Evolutionary conservation across 2,113 vertebrate genomes (phyloP), one percentile per base, ranked within the genome.

Genomic region (Neolamprologus kungweensis): DNA sequence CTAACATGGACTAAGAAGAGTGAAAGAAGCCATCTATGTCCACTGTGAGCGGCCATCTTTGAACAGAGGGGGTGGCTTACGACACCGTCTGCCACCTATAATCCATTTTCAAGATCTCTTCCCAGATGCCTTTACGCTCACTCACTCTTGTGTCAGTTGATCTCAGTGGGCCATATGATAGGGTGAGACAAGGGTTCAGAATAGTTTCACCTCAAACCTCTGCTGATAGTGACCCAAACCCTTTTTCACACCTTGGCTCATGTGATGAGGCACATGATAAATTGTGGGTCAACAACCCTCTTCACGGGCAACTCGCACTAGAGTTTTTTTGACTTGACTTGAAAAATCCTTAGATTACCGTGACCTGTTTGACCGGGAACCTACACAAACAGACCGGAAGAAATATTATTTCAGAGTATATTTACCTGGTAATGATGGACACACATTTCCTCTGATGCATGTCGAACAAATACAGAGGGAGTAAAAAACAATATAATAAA

Each of bases 121-220:
- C 60, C 60, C 60, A 65, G 33, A 21, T 13, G 33, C 33, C 19
- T 65, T 13, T 8, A 13, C 4, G 1, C 19, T 0, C 60, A 37
- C 33, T 37, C 33, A 21, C 60, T 65, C 33, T 65, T 65, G 60
- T 65, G 60, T 65, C 60, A 65, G 60, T 37, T 37, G 33, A 65
- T 65, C 19, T 65, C 19, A 37, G 33, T 37, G 1, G 4, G 60
- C 33, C 1, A 37, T 33, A 3, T 65, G 2, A 21, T 37, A 65
- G 33, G 10, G 33, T 37, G 60, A 65, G 60, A 1, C 60, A 65
- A 65, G 19, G 60, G 33, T 65, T 65, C 60, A 65, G 17, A 65
- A 65, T 21, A 65, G 60, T 65, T 65, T 65, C 60, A 37, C 33
- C 60, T 37, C 33, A 65, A 65, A 37, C 33, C 60, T 65, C 60